A percentile compares a stretch with the other conserved stretches of the same genome.
These are phyloP conservation scores for Synodontis membranacea DNA, from an alignment of 2,113 vertebrate genomes.

Conservation along the genomic window DNA sequence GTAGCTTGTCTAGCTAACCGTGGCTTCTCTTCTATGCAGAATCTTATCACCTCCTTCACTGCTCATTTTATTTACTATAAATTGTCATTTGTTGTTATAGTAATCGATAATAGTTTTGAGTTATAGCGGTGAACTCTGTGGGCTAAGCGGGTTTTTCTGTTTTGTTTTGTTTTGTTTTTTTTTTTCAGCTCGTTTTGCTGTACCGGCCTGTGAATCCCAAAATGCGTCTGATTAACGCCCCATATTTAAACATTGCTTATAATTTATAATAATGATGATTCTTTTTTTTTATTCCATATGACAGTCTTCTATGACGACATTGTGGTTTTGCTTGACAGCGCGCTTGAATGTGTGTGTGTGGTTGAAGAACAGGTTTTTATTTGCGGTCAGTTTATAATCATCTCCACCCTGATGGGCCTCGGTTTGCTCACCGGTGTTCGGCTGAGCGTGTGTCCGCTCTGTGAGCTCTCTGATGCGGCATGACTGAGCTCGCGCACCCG, in stretches of 20 bases:
- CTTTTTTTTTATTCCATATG: not conserved
- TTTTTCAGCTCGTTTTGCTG: no score
- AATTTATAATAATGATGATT: no score
- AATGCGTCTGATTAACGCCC: not conserved
- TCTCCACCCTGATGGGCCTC: constrained; percentile 39
- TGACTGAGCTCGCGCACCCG: not conserved
- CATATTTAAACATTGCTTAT: not conserved
- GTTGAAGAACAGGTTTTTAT: not conserved
- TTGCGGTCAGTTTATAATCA: not conserved
- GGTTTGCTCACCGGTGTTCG: constrained; percentile 32
- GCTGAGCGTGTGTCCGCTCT: not conserved
- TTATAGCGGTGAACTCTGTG: not conserved
- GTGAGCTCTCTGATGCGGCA: not conserved
- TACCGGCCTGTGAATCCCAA: not conserved
- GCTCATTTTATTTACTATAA: not conserved
- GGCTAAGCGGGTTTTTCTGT: not conserved
- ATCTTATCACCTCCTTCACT: not conserved
- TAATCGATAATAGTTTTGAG: not conserved
- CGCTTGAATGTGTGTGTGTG: not conserved
- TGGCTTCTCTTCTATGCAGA: not conserved
- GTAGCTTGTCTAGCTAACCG: no score
- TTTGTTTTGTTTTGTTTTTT: no score
- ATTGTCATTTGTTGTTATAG: not conserved
- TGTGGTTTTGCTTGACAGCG: not conserved
- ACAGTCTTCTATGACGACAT: not conserved